Percentiles rank a stretch among this genome's conserved stretches.
phyloP scores from a whole-genome alignment of 2,113 vertebrate species.

The Zosterops japonicus region DNA sequence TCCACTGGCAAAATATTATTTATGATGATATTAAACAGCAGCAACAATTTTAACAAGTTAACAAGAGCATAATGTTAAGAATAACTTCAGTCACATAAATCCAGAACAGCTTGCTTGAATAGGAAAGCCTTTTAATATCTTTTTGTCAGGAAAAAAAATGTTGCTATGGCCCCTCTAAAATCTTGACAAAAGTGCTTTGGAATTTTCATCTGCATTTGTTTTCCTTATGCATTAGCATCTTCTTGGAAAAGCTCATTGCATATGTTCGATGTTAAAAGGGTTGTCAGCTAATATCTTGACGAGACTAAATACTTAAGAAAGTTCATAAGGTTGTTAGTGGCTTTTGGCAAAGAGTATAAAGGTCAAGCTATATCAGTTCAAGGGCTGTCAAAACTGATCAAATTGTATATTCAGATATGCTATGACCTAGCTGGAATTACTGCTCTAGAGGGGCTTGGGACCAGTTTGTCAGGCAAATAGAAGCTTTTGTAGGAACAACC shows the following conservation, averaged over 20 bases:
- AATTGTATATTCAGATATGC: slow-evolving; percentile 71
- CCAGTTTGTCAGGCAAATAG: background rate
- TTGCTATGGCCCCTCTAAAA: background rate
- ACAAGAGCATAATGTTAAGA: background rate
- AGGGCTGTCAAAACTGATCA: slow-evolving; percentile 63
- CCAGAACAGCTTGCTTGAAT: background rate
- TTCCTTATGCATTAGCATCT: slow-evolving; percentile 25
- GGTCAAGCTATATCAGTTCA: slow-evolving; percentile 70
- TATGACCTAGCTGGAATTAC: slow-evolving; percentile 67
- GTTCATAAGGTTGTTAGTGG: slow-evolving; percentile 67
- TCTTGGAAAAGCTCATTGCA: background rate
- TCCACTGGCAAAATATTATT: background rate
- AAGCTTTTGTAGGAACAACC: background rate
- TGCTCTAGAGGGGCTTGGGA: background rate
- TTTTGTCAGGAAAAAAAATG: background rate
- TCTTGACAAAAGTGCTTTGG: background rate
- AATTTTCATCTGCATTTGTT: slow-evolving; percentile 34
- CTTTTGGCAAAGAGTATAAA: slow-evolving; percentile 71
- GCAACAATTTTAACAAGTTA: background rate
- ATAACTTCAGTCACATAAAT: background rate
- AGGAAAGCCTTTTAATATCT: background rate
- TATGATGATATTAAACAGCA: background rate
- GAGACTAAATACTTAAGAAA: slow-evolving; percentile 57
- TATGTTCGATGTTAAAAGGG: slow-evolving; percentile 35
- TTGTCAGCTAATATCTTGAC: slow-evolving; percentile 57